These are phyloP conservation scores for Biston stratarius DNA, from an alignment of 2,888 invertebrate species.

Conservation along the genomic window DNA sequence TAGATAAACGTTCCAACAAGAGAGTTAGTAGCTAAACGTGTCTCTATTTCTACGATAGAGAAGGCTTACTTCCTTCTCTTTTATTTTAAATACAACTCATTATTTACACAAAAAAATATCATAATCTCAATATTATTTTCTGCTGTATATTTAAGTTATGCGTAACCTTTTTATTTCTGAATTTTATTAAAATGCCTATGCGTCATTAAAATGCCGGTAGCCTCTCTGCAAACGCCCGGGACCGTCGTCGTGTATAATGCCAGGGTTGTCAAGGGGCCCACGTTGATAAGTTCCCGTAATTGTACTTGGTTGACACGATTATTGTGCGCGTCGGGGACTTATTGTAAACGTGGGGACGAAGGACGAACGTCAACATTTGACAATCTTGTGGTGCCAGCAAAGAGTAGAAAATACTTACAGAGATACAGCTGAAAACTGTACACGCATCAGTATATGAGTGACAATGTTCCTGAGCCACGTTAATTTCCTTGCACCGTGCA, in stretches of 20 bases:
- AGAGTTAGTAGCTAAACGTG: too few species aligned
- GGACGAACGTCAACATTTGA: slow-evolving; percentile 24
- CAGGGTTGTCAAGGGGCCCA: slow-evolving; percentile 38
- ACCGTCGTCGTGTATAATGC: slow-evolving; percentile 9
- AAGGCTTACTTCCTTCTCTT: too few species aligned
- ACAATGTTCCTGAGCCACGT: too few species aligned
- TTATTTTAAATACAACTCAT: too few species aligned
- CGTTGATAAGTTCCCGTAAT: slow-evolving; percentile 42
- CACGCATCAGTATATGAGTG: not conserved
- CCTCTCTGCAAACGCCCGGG: slow-evolving; percentile 1
- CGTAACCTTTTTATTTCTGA: not conserved
- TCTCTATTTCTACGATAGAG: too few species aligned
- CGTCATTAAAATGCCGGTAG: not conserved
- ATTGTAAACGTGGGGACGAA: slow-evolving; percentile 22
- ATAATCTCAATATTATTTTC: too few species aligned
- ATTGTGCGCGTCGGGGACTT: slow-evolving; percentile 26
- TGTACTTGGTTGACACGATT: slow-evolving; percentile 34
- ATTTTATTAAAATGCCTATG: slow-evolving; percentile 3
- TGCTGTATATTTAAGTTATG: not conserved
- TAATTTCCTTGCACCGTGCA: too few species aligned
- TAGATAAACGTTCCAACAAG: too few species aligned
- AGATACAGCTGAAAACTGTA: not conserved
- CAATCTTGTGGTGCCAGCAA: slow-evolving; percentile 26
- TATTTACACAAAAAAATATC: too few species aligned
- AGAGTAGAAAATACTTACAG: not conserved